Percentiles rank a stretch among this genome's conserved stretches.
phyloP scores from a whole-genome alignment of 1,140 invertebrate species.

The Argopecten irradians region DNA sequence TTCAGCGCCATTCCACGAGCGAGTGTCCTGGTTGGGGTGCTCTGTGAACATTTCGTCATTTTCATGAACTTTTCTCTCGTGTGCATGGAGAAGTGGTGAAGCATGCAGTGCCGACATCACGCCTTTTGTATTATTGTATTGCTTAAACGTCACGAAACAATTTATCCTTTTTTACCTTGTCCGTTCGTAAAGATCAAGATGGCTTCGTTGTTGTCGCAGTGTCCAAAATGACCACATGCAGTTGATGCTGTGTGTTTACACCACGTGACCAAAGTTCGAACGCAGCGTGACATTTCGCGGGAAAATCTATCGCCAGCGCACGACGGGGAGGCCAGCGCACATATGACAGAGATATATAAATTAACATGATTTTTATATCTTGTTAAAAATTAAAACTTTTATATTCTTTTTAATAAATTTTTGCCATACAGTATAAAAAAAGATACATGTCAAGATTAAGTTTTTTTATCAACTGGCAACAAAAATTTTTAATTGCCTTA shows the following conservation, averaged over 20 bases:
- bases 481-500: too few relatives aligned
- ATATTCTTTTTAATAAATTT: too few relatives aligned
- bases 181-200: not conserved
- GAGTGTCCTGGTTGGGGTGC: not conserved
- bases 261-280: not conserved
- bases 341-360: too few relatives aligned
- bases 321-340: too few relatives aligned
- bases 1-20: not conserved
- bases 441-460: too few relatives aligned
- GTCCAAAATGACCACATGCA: slow-evolving; percentile 15
- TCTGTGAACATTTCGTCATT: too few relatives aligned
- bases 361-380: too few relatives aligned
- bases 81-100: not conserved
- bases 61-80: not conserved
- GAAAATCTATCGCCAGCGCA: not conserved
- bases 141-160: not conserved
- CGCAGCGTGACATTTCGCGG: not conserved
- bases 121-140: not conserved
- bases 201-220: not conserved
- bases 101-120: not conserved
- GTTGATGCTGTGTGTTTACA: slow-evolving; percentile 5
- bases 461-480: too few relatives aligned
- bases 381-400: too few relatives aligned
- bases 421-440: too few relatives aligned
- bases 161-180: not conserved